A percentile compares a stretch with the other conserved stretches of the same genome.
Evolutionary conservation across 2,113 vertebrate genomes (phyloP).

Genomic region (Cephalophus harveyi): DNA sequence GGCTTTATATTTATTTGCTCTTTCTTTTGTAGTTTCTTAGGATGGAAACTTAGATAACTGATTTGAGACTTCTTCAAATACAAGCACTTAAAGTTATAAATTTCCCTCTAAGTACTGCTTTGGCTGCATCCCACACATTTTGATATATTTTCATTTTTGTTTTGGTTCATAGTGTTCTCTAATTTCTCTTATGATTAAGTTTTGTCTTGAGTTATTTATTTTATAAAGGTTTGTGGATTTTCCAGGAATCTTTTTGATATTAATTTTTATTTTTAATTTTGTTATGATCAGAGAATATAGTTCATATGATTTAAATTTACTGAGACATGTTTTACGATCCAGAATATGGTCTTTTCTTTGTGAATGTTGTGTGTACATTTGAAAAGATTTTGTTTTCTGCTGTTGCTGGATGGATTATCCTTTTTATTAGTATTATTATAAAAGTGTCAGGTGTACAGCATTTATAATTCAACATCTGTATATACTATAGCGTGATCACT

Average conservation of each 20-base stretch:
- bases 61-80: slow-evolving; percentile 17
- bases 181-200: not conserved
- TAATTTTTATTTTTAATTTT: slow-evolving; percentile 15
- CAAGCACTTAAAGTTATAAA: not conserved
- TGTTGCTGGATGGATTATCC: not conserved
- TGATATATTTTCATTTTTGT: not conserved
- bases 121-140: not conserved
- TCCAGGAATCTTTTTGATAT: not conserved
- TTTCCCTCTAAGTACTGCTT: not conserved
- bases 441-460: not conserved
- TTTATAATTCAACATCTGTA: not conserved
- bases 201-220: slow-evolving; percentile 1
- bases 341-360: not conserved
- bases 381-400: not conserved
- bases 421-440: not conserved
- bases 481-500: not conserved
- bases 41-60: not conserved
- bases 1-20: not conserved
- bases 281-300: not conserved
- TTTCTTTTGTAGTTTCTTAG: not conserved
- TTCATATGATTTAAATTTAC: slow-evolving; percentile 9
- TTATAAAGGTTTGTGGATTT: not conserved
- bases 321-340: not conserved
- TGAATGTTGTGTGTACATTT: not conserved
- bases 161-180: not conserved